Evolutionary conservation across 2,797 vertebrate species (phyloP), one percentile per base, ranked within the genome.

Genomic region (Syngnathus rostellatus): DNA sequence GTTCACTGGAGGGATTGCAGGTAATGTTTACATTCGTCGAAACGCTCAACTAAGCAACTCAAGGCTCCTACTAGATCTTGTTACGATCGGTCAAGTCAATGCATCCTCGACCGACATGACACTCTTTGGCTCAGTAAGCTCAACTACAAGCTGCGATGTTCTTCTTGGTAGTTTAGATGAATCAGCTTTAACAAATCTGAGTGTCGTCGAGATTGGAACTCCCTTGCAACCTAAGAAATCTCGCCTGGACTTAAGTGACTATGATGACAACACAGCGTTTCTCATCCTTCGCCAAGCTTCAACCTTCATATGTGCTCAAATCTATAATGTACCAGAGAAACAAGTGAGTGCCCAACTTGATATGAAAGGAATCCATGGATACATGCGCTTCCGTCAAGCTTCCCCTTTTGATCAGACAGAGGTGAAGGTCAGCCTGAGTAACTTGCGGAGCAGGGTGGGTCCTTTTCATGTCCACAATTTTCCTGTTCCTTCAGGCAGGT

Each of bases 381-480:
- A 69, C 60, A 73, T 93, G 50, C 69, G 19, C 19, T 93, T 94
- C 73, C 63, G 0, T 1, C 93, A 94, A 77, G 57, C 70, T 19
- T 93, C 92, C 8, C 90, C 91, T 0, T 93, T 94, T 66, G 88
- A 92, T 25, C 59, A 75, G 7, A 93, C 92, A 16, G 66, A 80
- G 43, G 2, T 93, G 23, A 76, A 6, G 0, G 58, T 92, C 17
- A 87, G 87, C 66, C 75, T 94, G 62, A 77, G 68, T 1, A 88
- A 89, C 65, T 78, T 91, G 17, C 41, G 68, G n/a, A 43, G 48
- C 19, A 77, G 31, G 55, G 87, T 89, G 1, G 82, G 77, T 1
- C 55, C 74, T 1, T 93, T 86, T 68, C 89, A 92, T 3, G 83
- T 93, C 57, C 92, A 94, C 68, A n/a, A 69, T 16, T 92, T 91